Evolutionary conservation across 1,140 invertebrate genomes (phyloP).

Genomic region (Zaprionus tsacasi): DNA sequence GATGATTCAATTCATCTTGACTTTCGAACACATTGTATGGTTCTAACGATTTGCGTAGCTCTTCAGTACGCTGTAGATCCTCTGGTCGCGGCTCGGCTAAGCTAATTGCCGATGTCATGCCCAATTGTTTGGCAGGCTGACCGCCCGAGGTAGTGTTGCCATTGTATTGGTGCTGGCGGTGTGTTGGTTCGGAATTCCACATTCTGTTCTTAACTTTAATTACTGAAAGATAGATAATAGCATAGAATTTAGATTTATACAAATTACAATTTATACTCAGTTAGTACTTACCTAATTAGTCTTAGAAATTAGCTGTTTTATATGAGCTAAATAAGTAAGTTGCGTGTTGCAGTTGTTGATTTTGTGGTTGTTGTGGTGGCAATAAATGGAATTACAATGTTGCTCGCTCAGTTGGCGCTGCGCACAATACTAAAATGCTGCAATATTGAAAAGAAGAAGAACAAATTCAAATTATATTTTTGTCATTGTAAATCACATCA

Average conservation of each 20-base stretch:
- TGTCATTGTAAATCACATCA: conserved; percentile 15
- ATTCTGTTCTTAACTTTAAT: conserved; percentile 59
- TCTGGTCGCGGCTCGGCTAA: conserved; percentile 93
- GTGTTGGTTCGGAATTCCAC: conserved; percentile 81
- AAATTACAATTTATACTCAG: not conserved
- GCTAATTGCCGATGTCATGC: conserved; percentile 97
- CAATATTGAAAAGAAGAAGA: conserved; percentile 17
- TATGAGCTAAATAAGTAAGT: conserved; percentile 60
- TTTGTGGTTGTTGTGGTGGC: conserved; percentile 20
- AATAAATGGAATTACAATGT: conserved; percentile 70
- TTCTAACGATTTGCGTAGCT: conserved; percentile 92
- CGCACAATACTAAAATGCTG: conserved; percentile 76
- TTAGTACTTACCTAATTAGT: conserved; percentile 63
- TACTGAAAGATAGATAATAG: conserved; percentile 39
- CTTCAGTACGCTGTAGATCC: conserved; percentile 92
- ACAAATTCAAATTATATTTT: conserved; percentile 17
- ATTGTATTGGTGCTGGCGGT: conserved; percentile 66
- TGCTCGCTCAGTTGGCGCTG: conserved; percentile 33
- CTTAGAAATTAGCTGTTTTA: conserved; percentile 54
- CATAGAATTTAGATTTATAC: not conserved
- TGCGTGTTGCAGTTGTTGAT: conserved; percentile 45
- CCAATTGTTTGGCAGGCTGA: conserved; percentile 86
- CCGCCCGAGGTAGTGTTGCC: conserved; percentile 67
- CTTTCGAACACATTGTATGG: conserved; percentile 97
- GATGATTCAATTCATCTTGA: conserved; percentile 95